phyloP scores from a whole-genome alignment of 2,888 invertebrate genomes.

The Campoletis raptor region DNA sequence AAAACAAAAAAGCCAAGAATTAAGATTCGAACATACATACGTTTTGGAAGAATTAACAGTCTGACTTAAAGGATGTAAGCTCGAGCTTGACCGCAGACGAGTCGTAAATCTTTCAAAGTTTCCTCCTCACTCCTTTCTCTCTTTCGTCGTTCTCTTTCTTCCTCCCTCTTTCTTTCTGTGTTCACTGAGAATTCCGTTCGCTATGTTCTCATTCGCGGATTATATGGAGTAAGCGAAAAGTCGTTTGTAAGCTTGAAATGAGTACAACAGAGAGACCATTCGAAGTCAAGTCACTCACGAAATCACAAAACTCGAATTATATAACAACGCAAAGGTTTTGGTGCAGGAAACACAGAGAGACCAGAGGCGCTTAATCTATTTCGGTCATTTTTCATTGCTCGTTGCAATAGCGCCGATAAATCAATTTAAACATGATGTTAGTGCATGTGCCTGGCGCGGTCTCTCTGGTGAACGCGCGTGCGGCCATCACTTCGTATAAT shows the following conservation, averaged over 20 bases:
- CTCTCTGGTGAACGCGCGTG: constrained; percentile 58
- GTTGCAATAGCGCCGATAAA: constrained; percentile 80
- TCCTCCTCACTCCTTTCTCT: constrained; percentile 9
- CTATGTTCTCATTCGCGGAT: constrained; percentile 48
- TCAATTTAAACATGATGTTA: constrained; percentile 82
- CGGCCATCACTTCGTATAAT: constrained; percentile 60
- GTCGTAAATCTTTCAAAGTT: constrained; percentile 62
- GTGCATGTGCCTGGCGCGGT: constrained; percentile 66
- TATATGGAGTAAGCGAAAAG: constrained; percentile 60
- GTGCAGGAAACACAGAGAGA: constrained; percentile 16
- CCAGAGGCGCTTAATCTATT: constrained; percentile 77
- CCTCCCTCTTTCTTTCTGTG: constrained; percentile 15
- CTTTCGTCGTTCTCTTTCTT: neutral
- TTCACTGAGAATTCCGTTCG: constrained; percentile 38
- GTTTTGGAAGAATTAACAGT: constrained; percentile 16
- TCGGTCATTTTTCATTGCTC: constrained; percentile 79
- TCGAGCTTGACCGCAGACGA: constrained; percentile 43
- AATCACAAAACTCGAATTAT: constrained; percentile 52
- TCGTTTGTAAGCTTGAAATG: constrained; percentile 56
- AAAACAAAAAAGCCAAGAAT: constrained; percentile 14
- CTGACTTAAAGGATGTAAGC: constrained; percentile 14
- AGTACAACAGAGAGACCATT: constrained; percentile 46
- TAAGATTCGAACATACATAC: neutral
- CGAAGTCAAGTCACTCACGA: constrained; percentile 52
- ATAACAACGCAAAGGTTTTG: constrained; percentile 50